phyloP scores from a whole-genome alignment of 1,140 invertebrate species.

The Musca vetustissima region DNA sequence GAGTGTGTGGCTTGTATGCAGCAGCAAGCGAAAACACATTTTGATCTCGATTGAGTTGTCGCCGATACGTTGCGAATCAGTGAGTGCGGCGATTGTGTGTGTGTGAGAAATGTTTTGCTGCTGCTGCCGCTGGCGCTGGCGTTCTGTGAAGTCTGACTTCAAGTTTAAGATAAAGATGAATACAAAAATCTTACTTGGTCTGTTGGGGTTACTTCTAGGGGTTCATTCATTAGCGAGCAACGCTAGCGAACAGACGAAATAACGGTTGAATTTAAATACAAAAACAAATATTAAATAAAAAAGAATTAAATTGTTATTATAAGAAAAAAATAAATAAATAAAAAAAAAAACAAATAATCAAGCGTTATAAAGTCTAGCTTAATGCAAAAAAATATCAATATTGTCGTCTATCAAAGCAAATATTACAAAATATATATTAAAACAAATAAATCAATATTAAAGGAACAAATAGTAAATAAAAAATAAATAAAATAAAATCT shows the following conservation, averaged over 20 bases:
- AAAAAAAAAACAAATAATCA: background rate
- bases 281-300: slow-evolving; percentile 18
- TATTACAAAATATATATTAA: slow-evolving; percentile 2
- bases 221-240: slow-evolving; percentile 53
- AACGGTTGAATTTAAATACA: slow-evolving; percentile 27
- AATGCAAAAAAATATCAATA: background rate
- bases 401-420: background rate
- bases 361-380: background rate
- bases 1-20: background rate
- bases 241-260: slow-evolving; percentile 45
- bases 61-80: background rate
- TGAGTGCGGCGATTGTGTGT: background rate
- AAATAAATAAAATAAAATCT: background rate
- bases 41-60: background rate
- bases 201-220: slow-evolving; percentile 35
- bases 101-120: background rate
- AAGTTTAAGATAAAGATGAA: slow-evolving; percentile 15
- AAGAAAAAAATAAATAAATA: background rate
- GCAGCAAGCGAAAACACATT: background rate
- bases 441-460: background rate
- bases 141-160: slow-evolving; percentile 23
- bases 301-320: background rate
- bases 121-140: background rate
- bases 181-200: slow-evolving; percentile 42
- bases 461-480: background rate